Conservation (phyloP, 2,113 vertebrate species). For the Anarrhichthys ocellatus region DNA sequence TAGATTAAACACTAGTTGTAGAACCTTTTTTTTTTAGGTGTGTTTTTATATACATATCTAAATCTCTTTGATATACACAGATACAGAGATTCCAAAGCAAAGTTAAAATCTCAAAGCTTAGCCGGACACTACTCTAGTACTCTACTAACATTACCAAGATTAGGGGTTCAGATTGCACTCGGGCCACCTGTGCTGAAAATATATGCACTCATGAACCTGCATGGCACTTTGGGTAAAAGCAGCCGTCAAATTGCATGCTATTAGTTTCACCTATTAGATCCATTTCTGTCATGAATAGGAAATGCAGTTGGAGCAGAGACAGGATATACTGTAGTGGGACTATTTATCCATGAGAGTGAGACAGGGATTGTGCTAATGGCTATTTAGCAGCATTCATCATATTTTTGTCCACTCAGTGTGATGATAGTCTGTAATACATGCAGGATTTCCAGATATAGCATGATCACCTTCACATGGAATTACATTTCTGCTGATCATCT, state of each 20-base stretch:
- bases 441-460: neutral
- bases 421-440: neutral
- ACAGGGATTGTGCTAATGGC: slow-evolving; percentile 21
- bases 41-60: slow-evolving; percentile 1
- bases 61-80: neutral
- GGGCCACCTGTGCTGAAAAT: slow-evolving; percentile 28
- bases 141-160: slow-evolving; percentile 1
- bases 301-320: slow-evolving; percentile 5
- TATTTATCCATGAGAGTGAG: slow-evolving; percentile 31
- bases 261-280: slow-evolving; percentile 48
- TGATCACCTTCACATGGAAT: slow-evolving; percentile 8
- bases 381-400: slow-evolving; percentile 32
- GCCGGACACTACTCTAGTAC: neutral
- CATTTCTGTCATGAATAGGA: slow-evolving; percentile 29
- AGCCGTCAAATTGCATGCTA: slow-evolving; percentile 36
- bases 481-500: slow-evolving; percentile 8
- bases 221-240: slow-evolving; percentile 49
- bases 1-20: neutral
- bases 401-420: slow-evolving; percentile 18
- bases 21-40: neutral
- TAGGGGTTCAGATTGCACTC: slow-evolving; percentile 19
- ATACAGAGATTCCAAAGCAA: neutral
- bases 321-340: neutral
- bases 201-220: slow-evolving; percentile 21
- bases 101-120: slow-evolving; percentile 4